Base-by-base conservation (phyloP, 2,113 vertebrate species). In the Tenrec ecaudatus region DNA sequence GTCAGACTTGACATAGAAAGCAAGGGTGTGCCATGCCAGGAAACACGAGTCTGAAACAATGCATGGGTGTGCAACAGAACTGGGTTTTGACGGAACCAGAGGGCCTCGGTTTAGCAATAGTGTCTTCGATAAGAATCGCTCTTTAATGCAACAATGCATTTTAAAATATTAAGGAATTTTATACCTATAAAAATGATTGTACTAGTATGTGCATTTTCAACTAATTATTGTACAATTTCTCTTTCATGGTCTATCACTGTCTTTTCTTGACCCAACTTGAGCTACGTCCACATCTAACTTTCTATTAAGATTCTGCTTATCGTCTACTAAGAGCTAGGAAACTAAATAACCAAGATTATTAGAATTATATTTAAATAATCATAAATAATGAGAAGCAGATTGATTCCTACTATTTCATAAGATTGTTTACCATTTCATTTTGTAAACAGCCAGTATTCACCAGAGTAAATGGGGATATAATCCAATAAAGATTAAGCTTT, bases 291-390 rank as follows among this genome's bases (percentile, higher is more conserved):
- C 25, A 88, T 43, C 25, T 89, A 78, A 87, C n/a, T 64, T 81
- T 77, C 76, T 83, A 86, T 57, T 78, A 80, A 94, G 91, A 94
- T 71, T 93, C 47, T 83, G 23, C 25, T 82, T 89, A n/a, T 78
- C 64, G 36, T 40, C 38, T 82, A 87, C 33, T 43, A 47, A 94
- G 81, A 81, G 31, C 33, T 93, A 33, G 16, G 60, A 82, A 83
- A 83, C 20, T 86, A 92, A 94, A 75, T 33, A 77, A 38, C 31
- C 22, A 73, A 58, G 53, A 53, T 78, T 90, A 78, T 90, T 53
- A 14, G 4, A 53, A 14, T 53, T 53, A 53, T 53, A 53, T 10
- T 85, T 78, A 68, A 88, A 81, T 76, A 84, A 92, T 33, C 69
- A 95, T 3, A 88, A 60, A 47, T 3, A 88, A 14, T 93, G 43